Conservation (phyloP, 2,888 invertebrate genomes). For the Boloria selene region DNA sequence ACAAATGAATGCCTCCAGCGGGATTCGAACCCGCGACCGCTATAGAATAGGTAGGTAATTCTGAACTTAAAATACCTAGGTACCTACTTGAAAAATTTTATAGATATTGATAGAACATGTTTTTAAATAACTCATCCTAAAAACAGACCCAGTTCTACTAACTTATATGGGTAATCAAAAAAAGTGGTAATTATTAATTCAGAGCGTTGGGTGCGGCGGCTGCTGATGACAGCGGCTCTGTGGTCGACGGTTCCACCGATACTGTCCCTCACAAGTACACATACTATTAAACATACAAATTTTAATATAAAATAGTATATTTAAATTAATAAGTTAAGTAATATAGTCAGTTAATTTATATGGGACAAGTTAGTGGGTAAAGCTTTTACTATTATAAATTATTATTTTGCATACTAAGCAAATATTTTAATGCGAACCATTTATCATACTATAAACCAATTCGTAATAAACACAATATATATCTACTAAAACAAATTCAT, state of each 20-base stretch:
- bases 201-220: conserved; percentile 49
- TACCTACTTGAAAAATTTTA: too few relatives aligned
- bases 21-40: too few relatives aligned
- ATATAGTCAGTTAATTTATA: too few relatives aligned
- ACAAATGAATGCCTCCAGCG: too few relatives aligned
- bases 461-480: not conserved
- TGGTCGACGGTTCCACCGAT: conserved; percentile 51
- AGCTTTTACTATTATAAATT: too few relatives aligned
- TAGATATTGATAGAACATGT: too few relatives aligned
- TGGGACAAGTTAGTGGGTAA: too few relatives aligned
- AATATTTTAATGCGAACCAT: not conserved
- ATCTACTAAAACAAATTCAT: conserved; percentile 55
- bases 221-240: conserved; percentile 69
- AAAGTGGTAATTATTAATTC: conserved; percentile 43
- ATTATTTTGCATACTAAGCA: not conserved
- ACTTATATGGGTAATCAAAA: conserved; percentile 21
- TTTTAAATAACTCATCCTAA: not conserved
- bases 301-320: not conserved
- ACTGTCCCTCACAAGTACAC: conserved; percentile 37
- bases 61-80: too few relatives aligned
- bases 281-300: conserved; percentile 2
- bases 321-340: not conserved
- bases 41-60: too few relatives aligned
- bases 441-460: too few relatives aligned
- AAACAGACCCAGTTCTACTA: not conserved